Conservation (phyloP, 1,140 invertebrate genomes). For the Magallana angulata region DNA sequence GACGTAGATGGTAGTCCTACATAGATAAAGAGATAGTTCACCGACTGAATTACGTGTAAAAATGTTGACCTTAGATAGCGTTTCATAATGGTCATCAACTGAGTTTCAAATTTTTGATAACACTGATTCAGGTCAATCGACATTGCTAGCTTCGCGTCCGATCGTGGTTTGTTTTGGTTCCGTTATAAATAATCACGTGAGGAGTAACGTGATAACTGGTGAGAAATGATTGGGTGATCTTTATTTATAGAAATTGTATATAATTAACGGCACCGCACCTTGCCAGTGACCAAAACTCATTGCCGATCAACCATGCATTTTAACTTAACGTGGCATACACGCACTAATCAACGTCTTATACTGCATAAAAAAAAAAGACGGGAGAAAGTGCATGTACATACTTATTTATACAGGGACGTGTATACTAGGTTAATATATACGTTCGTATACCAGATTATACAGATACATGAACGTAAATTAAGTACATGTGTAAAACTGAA, state of each 20-base stretch:
- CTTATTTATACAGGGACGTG: no score
- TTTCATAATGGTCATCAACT: background rate
- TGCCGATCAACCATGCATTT: no score
- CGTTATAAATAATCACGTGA: background rate
- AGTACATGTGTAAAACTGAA: no score
- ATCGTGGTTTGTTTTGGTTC: background rate
- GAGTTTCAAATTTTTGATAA: background rate
- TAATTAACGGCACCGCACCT: no score
- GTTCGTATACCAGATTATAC: no score
- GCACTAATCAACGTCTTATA: no score
- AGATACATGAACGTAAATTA: no score
- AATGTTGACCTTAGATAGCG: constrained; percentile 22
- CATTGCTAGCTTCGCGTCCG: background rate
- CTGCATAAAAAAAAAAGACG: no score
- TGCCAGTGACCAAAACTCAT: background rate
- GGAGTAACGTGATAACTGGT: background rate
- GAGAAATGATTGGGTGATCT: background rate
- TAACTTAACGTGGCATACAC: no score
- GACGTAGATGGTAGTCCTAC: background rate
- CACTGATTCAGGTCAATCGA: background rate
- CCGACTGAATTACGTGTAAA: background rate
- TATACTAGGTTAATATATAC: no score
- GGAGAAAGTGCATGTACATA: no score
- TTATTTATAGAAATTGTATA: background rate
- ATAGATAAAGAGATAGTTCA: constrained; percentile 27